Percentiles rank a stretch among this genome's conserved stretches.
These are phyloP conservation scores for Acrossocheilus fasciatus DNA, from an alignment of 2,797 vertebrate species.

Conservation along the genomic window DNA sequence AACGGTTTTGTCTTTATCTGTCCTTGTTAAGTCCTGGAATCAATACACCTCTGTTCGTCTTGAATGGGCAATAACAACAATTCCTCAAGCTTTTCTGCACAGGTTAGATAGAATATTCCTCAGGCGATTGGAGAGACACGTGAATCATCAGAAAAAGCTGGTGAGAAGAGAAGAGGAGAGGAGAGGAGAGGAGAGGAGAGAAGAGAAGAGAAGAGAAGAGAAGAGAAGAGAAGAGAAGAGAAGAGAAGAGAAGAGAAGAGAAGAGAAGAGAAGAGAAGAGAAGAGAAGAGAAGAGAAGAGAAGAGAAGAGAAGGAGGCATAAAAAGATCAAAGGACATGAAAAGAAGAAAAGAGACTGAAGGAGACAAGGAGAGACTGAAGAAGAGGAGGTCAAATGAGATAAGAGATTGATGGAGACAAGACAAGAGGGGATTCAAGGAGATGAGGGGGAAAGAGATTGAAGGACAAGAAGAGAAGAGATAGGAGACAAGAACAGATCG, in stretches of 20 bases:
- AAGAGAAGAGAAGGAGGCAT: neutral
- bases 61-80: slow-evolving; percentile 24
- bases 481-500: neutral
- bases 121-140: neutral
- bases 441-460: neutral
- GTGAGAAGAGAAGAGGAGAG: neutral
- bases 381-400: neutral
- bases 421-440: neutral
- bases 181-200: neutral
- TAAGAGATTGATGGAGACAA: neutral
- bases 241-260: neutral
- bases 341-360: neutral
- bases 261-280: neutral
- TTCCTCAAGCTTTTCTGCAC: slow-evolving; percentile 22
- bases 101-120: slow-evolving; percentile 21
- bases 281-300: neutral
- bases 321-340: neutral
- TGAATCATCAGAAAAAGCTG: neutral
- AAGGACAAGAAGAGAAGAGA: neutral
- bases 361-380: neutral
- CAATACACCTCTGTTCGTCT: slow-evolving; percentile 38
- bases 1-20: slow-evolving; percentile 43
- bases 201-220: neutral
- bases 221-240: neutral
- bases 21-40: slow-evolving; percentile 47